Percentiles rank a stretch among this genome's conserved stretches.
Conservation (phyloP, 2,113 vertebrate genomes). For the Odontesthes bonariensis region DNA sequence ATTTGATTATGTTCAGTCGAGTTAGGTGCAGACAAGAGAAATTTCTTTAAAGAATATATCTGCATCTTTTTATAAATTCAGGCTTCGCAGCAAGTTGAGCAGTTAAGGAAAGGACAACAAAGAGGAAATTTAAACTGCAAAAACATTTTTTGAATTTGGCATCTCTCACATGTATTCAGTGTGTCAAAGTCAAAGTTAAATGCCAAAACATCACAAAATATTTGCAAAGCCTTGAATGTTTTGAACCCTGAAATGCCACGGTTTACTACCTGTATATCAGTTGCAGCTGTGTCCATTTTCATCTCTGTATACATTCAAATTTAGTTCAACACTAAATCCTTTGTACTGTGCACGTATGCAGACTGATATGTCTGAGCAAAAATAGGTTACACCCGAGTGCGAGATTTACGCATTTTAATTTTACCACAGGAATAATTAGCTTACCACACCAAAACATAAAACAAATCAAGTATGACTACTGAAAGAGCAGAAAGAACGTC, state of each 20-base stretch:
- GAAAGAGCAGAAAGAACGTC: background rate
- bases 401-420: background rate
- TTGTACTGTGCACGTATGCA: background rate
- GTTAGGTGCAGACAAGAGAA: background rate
- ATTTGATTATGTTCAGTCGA: background rate
- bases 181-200: background rate
- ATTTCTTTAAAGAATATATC: background rate
- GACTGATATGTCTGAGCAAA: too few relatives aligned
- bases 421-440: background rate
- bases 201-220: background rate
- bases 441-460: background rate
- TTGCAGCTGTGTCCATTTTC: background rate
- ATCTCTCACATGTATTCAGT: background rate
- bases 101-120: background rate
- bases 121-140: too few relatives aligned
- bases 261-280: background rate
- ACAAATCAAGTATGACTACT: background rate
- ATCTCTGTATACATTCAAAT: background rate
- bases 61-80: slow-evolving; percentile 7
- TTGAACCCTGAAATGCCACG: background rate
- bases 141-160: background rate
- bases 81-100: background rate
- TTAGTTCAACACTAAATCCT: too few relatives aligned
- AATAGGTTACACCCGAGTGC: too few relatives aligned
- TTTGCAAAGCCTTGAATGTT: background rate